Evolutionary conservation across 2,888 invertebrate species (phyloP), one percentile per base, ranked within the genome.

Genomic region (Drosophila prostipennis): DNA sequence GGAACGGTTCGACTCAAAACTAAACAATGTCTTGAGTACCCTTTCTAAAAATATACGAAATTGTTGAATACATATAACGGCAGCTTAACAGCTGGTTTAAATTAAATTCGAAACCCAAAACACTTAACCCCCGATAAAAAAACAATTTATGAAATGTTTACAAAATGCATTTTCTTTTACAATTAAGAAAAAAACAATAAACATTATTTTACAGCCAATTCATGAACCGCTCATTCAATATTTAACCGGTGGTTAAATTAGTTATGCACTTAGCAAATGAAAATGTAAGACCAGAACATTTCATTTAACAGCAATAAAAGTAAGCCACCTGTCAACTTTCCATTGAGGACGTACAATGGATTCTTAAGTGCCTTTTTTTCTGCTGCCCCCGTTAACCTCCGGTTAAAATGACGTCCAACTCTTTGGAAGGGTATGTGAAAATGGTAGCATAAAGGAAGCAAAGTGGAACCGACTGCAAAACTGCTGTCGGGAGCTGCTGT

Each of bases 401-500:
- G 13, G 11, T 42, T 42, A 19, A 54, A 42, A 1, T 32, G 16
- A 8, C 13, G 16, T 4, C 13, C 40, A 34, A 55, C 23, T 13
- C n/a, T 37, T 1, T 6, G 10, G 10, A 16, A 48, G 36, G 11
- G 48, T 36, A 23, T 34, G 11, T 34, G 11, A 8, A n/a, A 6
- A 1, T n/a, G 45, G 5, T 8, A 3, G 3, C 6, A 11, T 14
- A 23, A 14, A 14, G 14, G 14, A 13, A n/a, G 36, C 36, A 26
- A 36, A 37, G 36, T 48, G 48, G 48, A 48, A 48, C 16, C 48
- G 34, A 48, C 48, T 48, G 48, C 16, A 34, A 48, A 48, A 48
- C 16, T 48, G 48, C 46, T 46, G 46, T 39, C 32, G 39, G 54
- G 23, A 23, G 37, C 23, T 34, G 39, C 55, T 37, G 36, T 49